A percentile compares a stretch with the other conserved stretches of the same genome.
phyloP scores from a whole-genome alignment of 1,140 invertebrate genomes.

The Solen grandis region DNA sequence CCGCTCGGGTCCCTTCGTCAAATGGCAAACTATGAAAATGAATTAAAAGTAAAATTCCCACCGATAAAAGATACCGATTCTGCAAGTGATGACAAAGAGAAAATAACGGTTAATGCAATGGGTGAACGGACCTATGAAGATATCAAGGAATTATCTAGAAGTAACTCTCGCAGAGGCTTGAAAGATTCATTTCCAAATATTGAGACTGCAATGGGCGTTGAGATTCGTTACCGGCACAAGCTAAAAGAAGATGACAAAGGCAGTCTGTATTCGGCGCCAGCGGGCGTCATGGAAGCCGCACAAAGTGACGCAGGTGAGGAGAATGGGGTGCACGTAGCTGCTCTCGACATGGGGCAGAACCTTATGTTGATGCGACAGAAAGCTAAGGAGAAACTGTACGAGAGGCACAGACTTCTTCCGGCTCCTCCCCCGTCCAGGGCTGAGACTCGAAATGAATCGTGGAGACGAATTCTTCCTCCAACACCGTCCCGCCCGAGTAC shows the following conservation, averaged over 20 bases:
- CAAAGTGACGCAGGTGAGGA: neutral
- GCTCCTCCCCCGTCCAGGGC: neutral
- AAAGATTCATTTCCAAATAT: slow-evolving; percentile 45
- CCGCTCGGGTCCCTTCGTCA: slow-evolving; percentile 37
- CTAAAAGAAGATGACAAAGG: slow-evolving; percentile 3
- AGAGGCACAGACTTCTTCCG: slow-evolving; percentile 10
- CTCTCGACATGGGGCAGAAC: slow-evolving; percentile 24
- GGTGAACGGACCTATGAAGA: slow-evolving; percentile 24
- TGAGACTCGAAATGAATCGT: slow-evolving; percentile 15
- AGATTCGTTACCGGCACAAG: slow-evolving; percentile 15
- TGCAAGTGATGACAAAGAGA: neutral
- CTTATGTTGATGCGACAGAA: slow-evolving; percentile 12
- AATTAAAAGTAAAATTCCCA: slow-evolving; percentile 38
- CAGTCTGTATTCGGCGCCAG: slow-evolving; percentile 19
- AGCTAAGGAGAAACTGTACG: slow-evolving; percentile 12
- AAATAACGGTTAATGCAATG: slow-evolving; percentile 30
- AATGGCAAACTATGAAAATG: slow-evolving; percentile 33
- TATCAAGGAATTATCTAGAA: neutral
- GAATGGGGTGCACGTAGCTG: neutral
- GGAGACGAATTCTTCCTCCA: slow-evolving; percentile 33
- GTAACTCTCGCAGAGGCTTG: neutral
- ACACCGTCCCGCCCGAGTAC: slow-evolving; percentile 24
- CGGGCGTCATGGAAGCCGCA: neutral
- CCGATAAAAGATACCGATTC: neutral
- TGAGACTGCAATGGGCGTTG: slow-evolving; percentile 38